Base-by-base conservation (phyloP, 2,113 vertebrate species). In the Noturus placidus region DNA sequence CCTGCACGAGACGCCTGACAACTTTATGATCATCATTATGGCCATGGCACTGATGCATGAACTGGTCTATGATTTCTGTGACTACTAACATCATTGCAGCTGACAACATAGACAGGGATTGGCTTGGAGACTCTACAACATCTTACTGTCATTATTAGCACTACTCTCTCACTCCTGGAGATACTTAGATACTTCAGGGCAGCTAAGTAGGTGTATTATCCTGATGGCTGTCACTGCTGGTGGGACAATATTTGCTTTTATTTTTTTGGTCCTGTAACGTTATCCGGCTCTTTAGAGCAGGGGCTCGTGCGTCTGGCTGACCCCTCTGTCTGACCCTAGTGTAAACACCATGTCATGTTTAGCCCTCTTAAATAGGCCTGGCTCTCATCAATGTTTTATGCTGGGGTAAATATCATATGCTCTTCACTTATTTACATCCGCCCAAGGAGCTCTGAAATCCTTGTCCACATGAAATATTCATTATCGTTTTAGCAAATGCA, bases 351-450 rank as follows among this genome's bases (percentile, higher is more conserved):
- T 94, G 94, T 95, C 90, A 25, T 94, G 93, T 95, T 96, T 94
- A 95, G 95, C 94, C 95, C 94, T 95, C 93, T 94, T 95, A 94
- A 95, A 96, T 94, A 94, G 94, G 93, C 92, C 92, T 87, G 92
- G 92, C 88, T 88, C 93, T 95, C 95, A 96, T 96, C 88, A 95
- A 96, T 96, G 92, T 96, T 96, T 96, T 93, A 96, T 93, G 61
- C 92, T 90, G 94, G 92, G 93, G 94, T 95, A 95, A 95, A 96
- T 95, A 96, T 96, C 95, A 96, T 94, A 84, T 95, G 95, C 94
- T 93, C 93, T 94, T 95, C 94, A 95, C 94, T 96, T 96, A 96
- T 96, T 96, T 96, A 96, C 95, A 96, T 96, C 95, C 95, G 90
- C 91, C 86, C 92, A 89, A 90, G 91, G 91, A 95, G 94, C 95